These are phyloP conservation scores for Toxotes chatareus DNA, from an alignment of 2,113 vertebrate genomes.

Conservation along the genomic window DNA sequence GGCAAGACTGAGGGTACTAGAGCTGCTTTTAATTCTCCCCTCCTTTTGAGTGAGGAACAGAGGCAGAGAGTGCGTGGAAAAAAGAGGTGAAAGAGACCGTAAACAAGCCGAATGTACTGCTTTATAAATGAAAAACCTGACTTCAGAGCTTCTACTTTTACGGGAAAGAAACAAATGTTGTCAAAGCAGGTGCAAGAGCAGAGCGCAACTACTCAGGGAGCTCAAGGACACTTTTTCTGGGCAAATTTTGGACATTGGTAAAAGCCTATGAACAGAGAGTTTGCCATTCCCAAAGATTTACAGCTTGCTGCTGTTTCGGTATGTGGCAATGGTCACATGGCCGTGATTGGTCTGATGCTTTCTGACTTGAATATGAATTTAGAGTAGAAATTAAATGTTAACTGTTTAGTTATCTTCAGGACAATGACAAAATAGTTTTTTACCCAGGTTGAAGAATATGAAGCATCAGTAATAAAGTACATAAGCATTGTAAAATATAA, in stretches of 20 bases:
- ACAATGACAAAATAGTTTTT: neutral
- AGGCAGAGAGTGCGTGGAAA: conserved; percentile 9
- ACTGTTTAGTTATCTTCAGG: neutral
- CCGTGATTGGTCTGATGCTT: neutral
- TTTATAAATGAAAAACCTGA: neutral
- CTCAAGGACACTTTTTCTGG: neutral
- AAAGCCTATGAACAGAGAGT: neutral
- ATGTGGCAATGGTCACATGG: conserved; percentile 5
- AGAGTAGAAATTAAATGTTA: neutral
- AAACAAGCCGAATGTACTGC: conserved; percentile 6
- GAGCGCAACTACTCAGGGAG: neutral
- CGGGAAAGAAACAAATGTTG: neutral
- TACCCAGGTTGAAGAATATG: neutral
- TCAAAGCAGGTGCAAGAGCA: neutral
- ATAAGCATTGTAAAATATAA: too few species aligned
- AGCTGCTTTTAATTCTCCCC: conserved; percentile 37
- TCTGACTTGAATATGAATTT: conserved; percentile 1
- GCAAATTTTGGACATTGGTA: conserved; percentile 4
- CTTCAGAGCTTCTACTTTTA: conserved; percentile 15
- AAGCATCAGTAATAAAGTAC: neutral
- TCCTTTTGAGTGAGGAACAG: conserved; percentile 13
- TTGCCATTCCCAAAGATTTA: neutral
- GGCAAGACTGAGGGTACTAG: conserved; percentile 19
- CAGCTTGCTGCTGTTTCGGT: neutral
- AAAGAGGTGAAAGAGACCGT: conserved; percentile 30